These are phyloP conservation scores for Trinectes maculatus DNA, from an alignment of 2,113 vertebrate species.

Conservation along the genomic window DNA sequence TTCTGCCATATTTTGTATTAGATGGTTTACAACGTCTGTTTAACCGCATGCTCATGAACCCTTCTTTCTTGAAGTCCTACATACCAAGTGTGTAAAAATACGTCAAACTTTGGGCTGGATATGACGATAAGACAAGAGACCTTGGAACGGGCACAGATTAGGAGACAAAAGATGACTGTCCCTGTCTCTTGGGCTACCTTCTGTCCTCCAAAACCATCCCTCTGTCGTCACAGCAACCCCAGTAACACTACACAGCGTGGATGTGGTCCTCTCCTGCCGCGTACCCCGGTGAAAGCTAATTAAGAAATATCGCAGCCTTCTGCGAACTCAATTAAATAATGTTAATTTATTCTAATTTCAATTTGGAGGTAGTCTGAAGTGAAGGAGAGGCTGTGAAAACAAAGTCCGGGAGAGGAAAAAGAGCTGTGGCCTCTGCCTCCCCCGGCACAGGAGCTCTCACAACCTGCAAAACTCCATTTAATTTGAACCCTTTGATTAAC, in stretches of 20 bases:
- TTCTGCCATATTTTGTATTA: no score
- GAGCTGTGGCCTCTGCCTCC: conserved; percentile 68
- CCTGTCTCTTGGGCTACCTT: conserved; percentile 67
- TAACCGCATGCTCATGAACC: not conserved
- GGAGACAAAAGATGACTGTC: conserved; percentile 62
- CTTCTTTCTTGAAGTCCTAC: conserved; percentile 7
- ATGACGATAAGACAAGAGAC: conserved; percentile 53
- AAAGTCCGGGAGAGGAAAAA: conserved; percentile 68
- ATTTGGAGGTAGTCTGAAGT: conserved; percentile 75
- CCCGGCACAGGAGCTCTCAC: conserved; percentile 59
- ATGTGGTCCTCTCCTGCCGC: conserved; percentile 63
- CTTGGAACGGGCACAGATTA: conserved; percentile 48
- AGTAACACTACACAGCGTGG: conserved; percentile 41
- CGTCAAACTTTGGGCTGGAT: conserved; percentile 46
- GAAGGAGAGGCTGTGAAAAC: conserved; percentile 67
- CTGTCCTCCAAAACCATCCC: conserved; percentile 60
- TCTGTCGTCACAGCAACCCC: conserved; percentile 61
- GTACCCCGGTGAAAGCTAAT: conserved; percentile 79
- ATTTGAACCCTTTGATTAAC: conserved; percentile 79
- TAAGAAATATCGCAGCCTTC: conserved; percentile 81
- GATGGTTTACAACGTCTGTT: no score
- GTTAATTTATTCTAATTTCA: conserved; percentile 85
- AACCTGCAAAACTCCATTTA: conserved; percentile 71
- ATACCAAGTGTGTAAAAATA: conserved; percentile 18
- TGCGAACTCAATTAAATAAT: conserved; percentile 85